These are phyloP conservation scores for Ophion slaviceki DNA, from an alignment of 2,888 invertebrate genomes.

Conservation along the genomic window DNA sequence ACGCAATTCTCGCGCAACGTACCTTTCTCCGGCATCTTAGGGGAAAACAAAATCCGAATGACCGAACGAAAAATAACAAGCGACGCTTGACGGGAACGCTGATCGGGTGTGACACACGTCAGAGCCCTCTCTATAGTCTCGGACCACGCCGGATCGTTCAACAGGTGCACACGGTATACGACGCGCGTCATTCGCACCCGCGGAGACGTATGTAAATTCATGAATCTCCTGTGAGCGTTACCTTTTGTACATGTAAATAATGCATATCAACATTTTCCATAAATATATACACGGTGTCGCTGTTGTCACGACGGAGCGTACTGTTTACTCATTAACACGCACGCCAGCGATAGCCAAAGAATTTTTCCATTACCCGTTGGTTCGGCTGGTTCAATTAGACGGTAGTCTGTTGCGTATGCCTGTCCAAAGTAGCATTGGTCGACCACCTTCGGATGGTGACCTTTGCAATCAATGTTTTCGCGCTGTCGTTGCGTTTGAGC, in stretches of 20 bases:
- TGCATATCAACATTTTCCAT: slow-evolving; percentile 50
- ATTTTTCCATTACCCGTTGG: not conserved
- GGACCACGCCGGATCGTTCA: slow-evolving; percentile 68
- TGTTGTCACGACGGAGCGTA: not conserved
- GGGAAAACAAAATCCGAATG: not conserved
- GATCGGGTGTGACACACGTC: slow-evolving; percentile 61
- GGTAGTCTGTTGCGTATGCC: not conserved
- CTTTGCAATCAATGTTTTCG: no score
- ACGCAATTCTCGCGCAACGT: not conserved
- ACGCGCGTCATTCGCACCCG: slow-evolving; percentile 62
- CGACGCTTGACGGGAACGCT: slow-evolving; percentile 30
- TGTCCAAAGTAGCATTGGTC: no score
- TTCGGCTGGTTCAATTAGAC: not conserved
- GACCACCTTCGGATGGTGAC: no score
- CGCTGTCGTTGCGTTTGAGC: no score
- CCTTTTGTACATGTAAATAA: slow-evolving; percentile 30
- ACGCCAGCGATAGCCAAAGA: not conserved
- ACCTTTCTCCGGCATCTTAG: not conserved
- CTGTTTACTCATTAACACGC: not conserved
- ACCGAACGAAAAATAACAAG: slow-evolving; percentile 20
- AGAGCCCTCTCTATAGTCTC: slow-evolving; percentile 41
- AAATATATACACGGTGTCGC: slow-evolving; percentile 2
- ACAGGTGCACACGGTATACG: slow-evolving; percentile 74
- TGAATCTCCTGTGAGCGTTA: slow-evolving; percentile 55
- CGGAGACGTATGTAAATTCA: slow-evolving; percentile 70